Base-by-base conservation (phyloP, 2,888 invertebrate species). In the Argyresthia albistria region DNA sequence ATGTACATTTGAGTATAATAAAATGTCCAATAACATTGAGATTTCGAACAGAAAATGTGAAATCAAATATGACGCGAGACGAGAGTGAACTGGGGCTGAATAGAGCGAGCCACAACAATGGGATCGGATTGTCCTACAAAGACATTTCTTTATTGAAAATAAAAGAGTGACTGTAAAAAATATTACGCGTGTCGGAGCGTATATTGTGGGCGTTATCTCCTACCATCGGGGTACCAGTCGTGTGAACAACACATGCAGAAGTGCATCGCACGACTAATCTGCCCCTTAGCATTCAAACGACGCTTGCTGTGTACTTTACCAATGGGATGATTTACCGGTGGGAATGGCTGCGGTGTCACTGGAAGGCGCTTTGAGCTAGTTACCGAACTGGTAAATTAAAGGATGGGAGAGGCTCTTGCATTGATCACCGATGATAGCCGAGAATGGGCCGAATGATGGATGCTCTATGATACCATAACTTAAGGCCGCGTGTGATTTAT, bases 251-350 rank as follows among this genome's bases (percentile, higher is more conserved):
- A 43, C 16, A 42, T 35, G 37, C 35, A 43, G 39, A 39, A 70
- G 62, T 68, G 76, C 76, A 70, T 73, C 69, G 76, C 75, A 76
- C 79, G 72, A 74, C 73, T 81, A 79, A 81, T 79, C 78, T 74
- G 59, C 59, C 70, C 65, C 66, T 80, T 80, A 71, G 66, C 69
- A 82, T 81, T 78, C 81, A 76, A 57, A 60, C 54, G 54, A 64
- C 16, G 15, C 25, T 43, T 59, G 57, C 60, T 12, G 11, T 67
- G 64, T 66, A 69, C 67, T 65, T 64, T 69, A 67, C 67, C 68
- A 71, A 76, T 72, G 69, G 64, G 66, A 66, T 70, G 70, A 70
- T 67, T 70, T 67, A 48, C 53, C 25, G 35, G 45, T 51, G 45
- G 51, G 36, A 51, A 48, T 15, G 35, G 48, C 15, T 48, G 25